phyloP scores from a whole-genome alignment of 2,113 vertebrate species.

The Sapayoa aenigma region DNA sequence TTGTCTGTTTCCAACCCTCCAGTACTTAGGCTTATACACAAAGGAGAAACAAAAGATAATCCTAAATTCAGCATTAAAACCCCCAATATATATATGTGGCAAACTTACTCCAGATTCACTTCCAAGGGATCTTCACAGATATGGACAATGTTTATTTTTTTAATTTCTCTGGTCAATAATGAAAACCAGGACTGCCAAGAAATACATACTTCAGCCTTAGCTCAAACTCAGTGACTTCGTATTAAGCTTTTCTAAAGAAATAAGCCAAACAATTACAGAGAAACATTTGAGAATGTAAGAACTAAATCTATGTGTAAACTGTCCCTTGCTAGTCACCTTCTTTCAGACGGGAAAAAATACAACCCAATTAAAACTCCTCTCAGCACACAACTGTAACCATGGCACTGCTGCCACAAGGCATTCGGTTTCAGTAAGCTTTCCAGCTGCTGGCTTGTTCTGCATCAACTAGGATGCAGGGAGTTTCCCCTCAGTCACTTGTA shows the following conservation, averaged over 20 bases:
- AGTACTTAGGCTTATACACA: neutral
- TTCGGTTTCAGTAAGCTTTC: neutral
- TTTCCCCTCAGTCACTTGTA: neutral
- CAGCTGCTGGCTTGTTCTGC: neutral
- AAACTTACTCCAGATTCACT: neutral
- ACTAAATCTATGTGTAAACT: neutral
- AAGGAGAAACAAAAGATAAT: neutral
- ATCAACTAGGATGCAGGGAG: neutral
- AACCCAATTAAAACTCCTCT: neutral
- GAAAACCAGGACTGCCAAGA: neutral
- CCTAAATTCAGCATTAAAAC: neutral
- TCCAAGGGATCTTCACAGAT: neutral
- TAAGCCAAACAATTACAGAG: slow-evolving; percentile 10
- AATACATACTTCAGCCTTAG: neutral
- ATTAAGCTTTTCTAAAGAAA: slow-evolving; percentile 5
- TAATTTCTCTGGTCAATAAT: neutral
- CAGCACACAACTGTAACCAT: neutral
- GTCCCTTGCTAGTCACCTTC: neutral
- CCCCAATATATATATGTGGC: neutral
- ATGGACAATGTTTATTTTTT: neutral
- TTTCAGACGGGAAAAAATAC: neutral
- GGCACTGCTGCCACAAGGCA: neutral
- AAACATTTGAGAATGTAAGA: neutral
- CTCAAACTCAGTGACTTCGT: neutral
- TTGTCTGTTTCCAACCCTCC: neutral